Percentiles rank a stretch among this genome's conserved stretches.
Evolutionary conservation across 2,888 invertebrate genomes (phyloP).

Genomic region (Erebia ligea): DNA sequence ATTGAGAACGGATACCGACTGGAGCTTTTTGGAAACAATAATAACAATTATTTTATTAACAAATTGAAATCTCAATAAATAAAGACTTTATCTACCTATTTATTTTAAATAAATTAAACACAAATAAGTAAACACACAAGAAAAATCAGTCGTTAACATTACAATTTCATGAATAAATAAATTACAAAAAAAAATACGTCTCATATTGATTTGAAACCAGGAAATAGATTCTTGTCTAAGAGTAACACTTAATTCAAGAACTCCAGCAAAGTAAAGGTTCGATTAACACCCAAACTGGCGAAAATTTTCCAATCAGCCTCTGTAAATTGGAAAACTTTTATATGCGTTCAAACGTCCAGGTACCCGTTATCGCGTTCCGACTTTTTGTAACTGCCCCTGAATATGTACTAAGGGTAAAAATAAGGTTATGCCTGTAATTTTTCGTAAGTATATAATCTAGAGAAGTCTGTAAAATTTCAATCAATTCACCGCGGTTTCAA

Average conservation of each 20-base stretch:
- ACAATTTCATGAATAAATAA: no score
- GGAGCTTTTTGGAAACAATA: no score
- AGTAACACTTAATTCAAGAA: constrained; percentile 65
- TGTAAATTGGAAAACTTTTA: constrained; percentile 83
- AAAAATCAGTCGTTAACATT: no score
- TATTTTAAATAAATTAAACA: no score
- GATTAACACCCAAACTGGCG: constrained; percentile 80
- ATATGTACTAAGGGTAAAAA: constrained; percentile 35
- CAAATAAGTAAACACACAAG: no score
- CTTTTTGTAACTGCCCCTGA: constrained; percentile 63
- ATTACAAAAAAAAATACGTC: no score
- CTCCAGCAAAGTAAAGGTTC: constrained; percentile 73
- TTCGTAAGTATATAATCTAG: not conserved
- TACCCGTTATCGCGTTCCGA: constrained; percentile 69
- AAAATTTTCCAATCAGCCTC: constrained; percentile 82
- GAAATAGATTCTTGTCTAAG: constrained; percentile 17
- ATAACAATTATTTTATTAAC: no score
- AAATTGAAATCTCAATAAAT: no score
- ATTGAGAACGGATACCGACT: no score
- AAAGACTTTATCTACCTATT: no score
- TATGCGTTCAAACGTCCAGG: constrained; percentile 82
- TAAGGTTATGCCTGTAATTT: not conserved
- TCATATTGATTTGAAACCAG: not conserved
- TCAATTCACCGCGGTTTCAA: no score
- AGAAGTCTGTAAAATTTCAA: no score